Base-by-base conservation (phyloP, 2,797 vertebrate species). In the Toxotes lorentzi region DNA sequence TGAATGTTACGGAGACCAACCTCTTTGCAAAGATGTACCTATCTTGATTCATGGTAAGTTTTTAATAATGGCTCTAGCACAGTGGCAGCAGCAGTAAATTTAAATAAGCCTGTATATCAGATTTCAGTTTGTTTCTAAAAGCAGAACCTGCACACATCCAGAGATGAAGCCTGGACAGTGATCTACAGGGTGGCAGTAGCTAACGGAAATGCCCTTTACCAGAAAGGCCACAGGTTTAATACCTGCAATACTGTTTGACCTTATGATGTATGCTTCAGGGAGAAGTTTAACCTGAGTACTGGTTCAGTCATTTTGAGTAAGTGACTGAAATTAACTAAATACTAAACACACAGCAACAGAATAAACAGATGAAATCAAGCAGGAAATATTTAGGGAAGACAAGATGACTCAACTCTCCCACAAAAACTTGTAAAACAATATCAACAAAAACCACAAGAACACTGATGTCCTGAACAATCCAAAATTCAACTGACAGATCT, bases 121-220 rank as follows among this genome's bases (percentile, higher is more conserved):
- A 74, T 87, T 72, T 80, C 86, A 56, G 63, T 51, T 80, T 57
- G 58, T 70, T 68, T 86, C 60, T 76, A 76, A 86, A 82, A 66
- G 51, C 21, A 34, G 77, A 50, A 67, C 60, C 63, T 68, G 72
- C 24, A 62, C 53, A 73, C 64, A 73, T 57, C 30, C 40, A 73
- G 47, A 70, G 59, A 67, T 70, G 11, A 85, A 77, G 43, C 21
- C 21, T 6, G 12, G 47, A 12, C 32, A 50, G 54, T 16, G 0
- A 54, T 64, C 53, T 56, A 59, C 23, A 24, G 38, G 73, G 60
- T 5, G 34, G 34, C 50, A 57, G 56, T 41, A 14, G 16, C 23
- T 59, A 40, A 48, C 59, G 19, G n/a, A 48, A 60, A 35, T 8
- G 48, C 21, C 43, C 60, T 82, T 79, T 50, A 62, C 66, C 43